A percentile compares a stretch with the other conserved stretches of the same genome.
Evolutionary conservation across 1,140 invertebrate species (phyloP).

Genomic region (Caenorhabditis tropicalis): DNA sequence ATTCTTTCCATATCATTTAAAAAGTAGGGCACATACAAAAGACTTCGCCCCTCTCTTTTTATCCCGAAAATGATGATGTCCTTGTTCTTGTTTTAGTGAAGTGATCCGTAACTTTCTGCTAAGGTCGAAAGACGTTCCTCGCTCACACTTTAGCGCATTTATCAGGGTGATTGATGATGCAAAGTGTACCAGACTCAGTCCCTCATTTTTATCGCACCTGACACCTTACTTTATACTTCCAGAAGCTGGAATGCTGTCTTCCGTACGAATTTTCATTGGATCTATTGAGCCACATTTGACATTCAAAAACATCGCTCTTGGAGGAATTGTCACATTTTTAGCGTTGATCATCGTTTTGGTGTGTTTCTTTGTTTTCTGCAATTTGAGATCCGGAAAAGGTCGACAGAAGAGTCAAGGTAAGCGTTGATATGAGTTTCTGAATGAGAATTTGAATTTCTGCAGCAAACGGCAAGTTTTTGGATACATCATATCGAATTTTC

Average conservation of each 20-base stretch:
- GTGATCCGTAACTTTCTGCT: conserved; percentile 14
- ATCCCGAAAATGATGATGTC: conserved; percentile 8
- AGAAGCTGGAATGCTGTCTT: conserved; percentile 12
- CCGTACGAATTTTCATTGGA: conserved; percentile 9
- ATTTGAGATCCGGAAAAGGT: background rate
- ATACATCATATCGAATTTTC: conserved; percentile 60
- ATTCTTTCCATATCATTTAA: background rate
- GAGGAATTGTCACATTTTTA: conserved; percentile 5
- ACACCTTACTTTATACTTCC: background rate
- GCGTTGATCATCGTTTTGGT: background rate
- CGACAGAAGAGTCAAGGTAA: conserved; percentile 31
- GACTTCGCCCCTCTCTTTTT: background rate
- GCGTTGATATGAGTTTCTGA: background rate
- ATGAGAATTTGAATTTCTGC: background rate
- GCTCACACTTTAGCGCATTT: conserved; percentile 2
- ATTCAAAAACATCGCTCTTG: conserved; percentile 19
- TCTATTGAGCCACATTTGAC: background rate
- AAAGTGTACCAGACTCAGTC: background rate
- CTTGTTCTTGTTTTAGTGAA: conserved; percentile 29
- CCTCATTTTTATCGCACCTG: background rate
- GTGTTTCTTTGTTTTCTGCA: conserved; percentile 11
- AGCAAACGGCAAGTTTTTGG: conserved; percentile 60
- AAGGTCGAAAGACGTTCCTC: background rate
- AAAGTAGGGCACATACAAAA: background rate
- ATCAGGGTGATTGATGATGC: conserved; percentile 4